These are phyloP conservation scores for Disparrhopalites patrizii DNA, from an alignment of 2,888 invertebrate genomes.

Conservation along the genomic window DNA sequence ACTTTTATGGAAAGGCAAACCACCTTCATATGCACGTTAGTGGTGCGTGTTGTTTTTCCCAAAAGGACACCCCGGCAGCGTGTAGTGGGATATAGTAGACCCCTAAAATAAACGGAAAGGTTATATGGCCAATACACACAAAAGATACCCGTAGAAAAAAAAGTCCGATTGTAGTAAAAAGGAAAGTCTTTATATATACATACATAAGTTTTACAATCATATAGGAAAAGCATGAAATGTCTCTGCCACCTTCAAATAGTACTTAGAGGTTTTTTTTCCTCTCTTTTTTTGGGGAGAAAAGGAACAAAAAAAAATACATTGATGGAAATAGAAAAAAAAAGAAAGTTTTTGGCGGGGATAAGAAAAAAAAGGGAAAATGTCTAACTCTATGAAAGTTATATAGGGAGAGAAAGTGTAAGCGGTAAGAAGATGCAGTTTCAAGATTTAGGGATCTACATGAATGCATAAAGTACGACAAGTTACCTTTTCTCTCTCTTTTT, in stretches of 20 bases:
- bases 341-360: background rate
- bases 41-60: no score
- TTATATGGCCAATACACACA: background rate
- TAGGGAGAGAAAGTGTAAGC: no score
- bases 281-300: background rate
- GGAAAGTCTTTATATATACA: no score
- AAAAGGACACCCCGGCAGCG: background rate
- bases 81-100: background rate
- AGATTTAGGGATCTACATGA: slow-evolving; percentile 6
- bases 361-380: background rate
- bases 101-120: background rate
- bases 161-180: no score
- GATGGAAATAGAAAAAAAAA: background rate
- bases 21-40: no score
- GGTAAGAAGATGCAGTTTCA: slow-evolving; percentile 5
- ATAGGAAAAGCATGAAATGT: no score
- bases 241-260: no score
- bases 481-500: slow-evolving; percentile 7
- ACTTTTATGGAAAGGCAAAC: slow-evolving; percentile 17
- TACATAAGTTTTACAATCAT: no score
- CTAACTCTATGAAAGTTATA: slow-evolving; percentile 6
- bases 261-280: background rate
- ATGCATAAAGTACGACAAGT: slow-evolving; percentile 7
- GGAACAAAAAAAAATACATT: background rate
- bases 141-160: background rate